Base-by-base conservation (phyloP, 2,888 invertebrate species). In the Hemithea aestivaria region DNA sequence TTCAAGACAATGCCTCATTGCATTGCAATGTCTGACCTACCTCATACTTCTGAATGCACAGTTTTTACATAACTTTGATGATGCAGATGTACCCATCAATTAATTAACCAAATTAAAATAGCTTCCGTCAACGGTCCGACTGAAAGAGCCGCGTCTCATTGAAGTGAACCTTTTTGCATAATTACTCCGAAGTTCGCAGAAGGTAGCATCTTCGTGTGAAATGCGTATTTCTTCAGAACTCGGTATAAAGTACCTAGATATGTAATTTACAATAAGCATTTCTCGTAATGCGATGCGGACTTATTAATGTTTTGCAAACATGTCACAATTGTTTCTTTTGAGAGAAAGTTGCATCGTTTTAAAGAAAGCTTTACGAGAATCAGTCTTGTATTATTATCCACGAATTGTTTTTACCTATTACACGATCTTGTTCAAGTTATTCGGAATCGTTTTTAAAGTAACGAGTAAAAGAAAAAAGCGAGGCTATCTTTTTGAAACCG, bases 221-320 rank as follows among this genome's bases (percentile, higher is more conserved):
- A 42, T 33, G 36, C 16, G 28, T 37, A 36, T 36, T 42, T 42
- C 22, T 36, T 29, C 35, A 16, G 36, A 37, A 42, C 16, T 42
- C n/a, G n/a, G n/a, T n/a, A n/a, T n/a, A n/a, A n/a, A n/a, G 26
- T 29, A 26, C 23, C 33, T 32, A 36, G 41, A 42, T 42, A 12
- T 42, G 29, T 42, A 42, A 42, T 42, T 42, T 42, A 37, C 29
- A 36, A 42, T 42, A 30, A 37, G 8, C 33, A 37, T 36, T 42
- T 42, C 41, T 42, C 36, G 36, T 11, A 42, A 42, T 37, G 41
- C 33, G 36, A 33, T 42, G 33, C 41, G 11, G 32, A 33, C 33
- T 22, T 33, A 37, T 42, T 42, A 29, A 30, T 29, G 41, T 41
- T 29, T 36, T 41, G 29, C 29, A 10, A 25, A 37, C 29, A 37